Percentiles rank a stretch among this genome's conserved stretches.
phyloP scores from a whole-genome alignment of 1,140 invertebrate genomes.

The Prorops nasuta region DNA sequence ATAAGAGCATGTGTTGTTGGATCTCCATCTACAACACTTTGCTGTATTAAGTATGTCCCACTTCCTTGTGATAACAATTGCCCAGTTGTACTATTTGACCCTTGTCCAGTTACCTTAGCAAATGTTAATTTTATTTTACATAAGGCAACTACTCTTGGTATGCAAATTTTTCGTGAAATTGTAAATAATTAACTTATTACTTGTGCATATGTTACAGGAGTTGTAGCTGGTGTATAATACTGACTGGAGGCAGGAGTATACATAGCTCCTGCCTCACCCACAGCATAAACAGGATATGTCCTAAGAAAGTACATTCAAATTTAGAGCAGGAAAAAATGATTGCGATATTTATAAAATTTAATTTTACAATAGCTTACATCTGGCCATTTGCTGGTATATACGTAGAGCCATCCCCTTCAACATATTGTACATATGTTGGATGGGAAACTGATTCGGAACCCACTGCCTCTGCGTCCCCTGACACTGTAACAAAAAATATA shows the following conservation, averaged over 20 bases:
- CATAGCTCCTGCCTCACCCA: conserved; percentile 71
- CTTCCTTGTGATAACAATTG: conserved; percentile 58
- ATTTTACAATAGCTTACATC: conserved; percentile 53
- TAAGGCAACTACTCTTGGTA: too few relatives aligned
- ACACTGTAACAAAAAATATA: conserved; percentile 47
- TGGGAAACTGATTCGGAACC: conserved; percentile 59
- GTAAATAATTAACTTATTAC: conserved; percentile 44
- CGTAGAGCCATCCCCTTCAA: conserved; percentile 68
- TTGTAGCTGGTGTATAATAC: conserved; percentile 62
- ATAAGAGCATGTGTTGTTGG: conserved; percentile 61
- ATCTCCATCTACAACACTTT: conserved; percentile 63
- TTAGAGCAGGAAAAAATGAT: neutral
- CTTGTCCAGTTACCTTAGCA: conserved; percentile 48
- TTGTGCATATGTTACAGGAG: conserved; percentile 60
- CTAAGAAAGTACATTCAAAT: conserved; percentile 50
- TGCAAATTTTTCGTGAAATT: conserved; percentile 10
- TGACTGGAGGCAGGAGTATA: conserved; percentile 68
- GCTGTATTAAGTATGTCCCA: conserved; percentile 67
- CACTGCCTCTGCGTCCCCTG: conserved; percentile 57
- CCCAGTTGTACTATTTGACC: conserved; percentile 58
- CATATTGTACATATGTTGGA: conserved; percentile 70
- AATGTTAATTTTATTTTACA: too few relatives aligned
- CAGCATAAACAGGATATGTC: conserved; percentile 82
- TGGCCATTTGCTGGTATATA: conserved; percentile 69
- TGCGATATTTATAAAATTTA: neutral